Evolutionary conservation across 2,888 invertebrate species (phyloP).

Genomic region (Chrysomela aeneicollis): DNA sequence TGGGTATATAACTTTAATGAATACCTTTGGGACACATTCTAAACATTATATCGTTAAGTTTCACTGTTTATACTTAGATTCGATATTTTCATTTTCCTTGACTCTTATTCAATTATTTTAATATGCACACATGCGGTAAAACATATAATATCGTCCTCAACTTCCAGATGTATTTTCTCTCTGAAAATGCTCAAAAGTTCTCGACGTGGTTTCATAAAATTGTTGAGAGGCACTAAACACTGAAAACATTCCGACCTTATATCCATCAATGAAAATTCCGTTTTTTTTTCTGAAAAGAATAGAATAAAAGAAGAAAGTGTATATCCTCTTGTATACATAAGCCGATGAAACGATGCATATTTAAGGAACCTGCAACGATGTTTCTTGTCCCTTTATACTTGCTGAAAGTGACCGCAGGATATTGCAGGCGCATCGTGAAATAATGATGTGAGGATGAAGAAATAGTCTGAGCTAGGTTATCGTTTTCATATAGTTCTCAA

Average conservation of each 20-base stretch:
- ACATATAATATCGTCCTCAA: too few relatives aligned
- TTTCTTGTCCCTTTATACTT: slow-evolving; percentile 5
- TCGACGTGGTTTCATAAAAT: not conserved
- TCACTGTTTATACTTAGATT: too few relatives aligned
- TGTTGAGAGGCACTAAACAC: not conserved
- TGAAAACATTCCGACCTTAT: not conserved
- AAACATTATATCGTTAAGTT: too few relatives aligned
- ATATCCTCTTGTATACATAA: not conserved
- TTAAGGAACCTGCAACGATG: slow-evolving; percentile 9
- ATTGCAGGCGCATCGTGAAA: not conserved
- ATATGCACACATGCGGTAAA: too few relatives aligned
- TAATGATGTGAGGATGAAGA: not conserved
- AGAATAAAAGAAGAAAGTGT: not conserved
- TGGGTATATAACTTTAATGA: too few relatives aligned
- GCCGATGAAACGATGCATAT: slow-evolving; percentile 12
- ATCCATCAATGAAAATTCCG: not conserved
- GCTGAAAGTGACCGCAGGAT: slow-evolving; percentile 7
- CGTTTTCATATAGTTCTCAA: too few relatives aligned
- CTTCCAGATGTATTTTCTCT: not conserved
- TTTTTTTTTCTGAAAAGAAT: too few relatives aligned
- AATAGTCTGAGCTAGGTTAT: too few relatives aligned
- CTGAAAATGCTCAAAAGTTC: not conserved
- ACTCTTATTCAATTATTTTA: too few relatives aligned
- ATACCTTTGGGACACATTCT: too few relatives aligned
- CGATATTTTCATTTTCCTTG: too few relatives aligned